Evolutionary conservation across 2,113 vertebrate species (phyloP).

Genomic region (Oreochromis aureus): DNA sequence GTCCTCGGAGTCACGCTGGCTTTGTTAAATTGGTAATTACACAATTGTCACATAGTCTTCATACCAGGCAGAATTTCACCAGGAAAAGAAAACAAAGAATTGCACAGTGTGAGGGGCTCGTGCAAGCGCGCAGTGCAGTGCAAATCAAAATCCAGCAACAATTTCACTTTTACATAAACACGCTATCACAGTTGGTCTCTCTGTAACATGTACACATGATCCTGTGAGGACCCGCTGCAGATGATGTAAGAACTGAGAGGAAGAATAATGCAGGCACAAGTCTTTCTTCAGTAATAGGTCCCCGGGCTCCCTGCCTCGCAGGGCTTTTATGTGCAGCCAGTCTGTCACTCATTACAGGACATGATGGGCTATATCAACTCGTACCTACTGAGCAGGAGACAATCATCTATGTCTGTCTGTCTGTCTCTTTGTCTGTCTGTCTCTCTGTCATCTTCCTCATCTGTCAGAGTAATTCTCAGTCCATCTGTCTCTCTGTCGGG

Average conservation of each 20-base stretch:
- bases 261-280: conserved; percentile 2
- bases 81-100: background rate
- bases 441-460: background rate
- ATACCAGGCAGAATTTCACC: background rate
- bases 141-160: background rate
- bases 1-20: background rate
- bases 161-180: background rate
- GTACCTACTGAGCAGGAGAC: background rate
- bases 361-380: conserved; percentile 27
- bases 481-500: background rate
- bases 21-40: conserved; percentile 20
- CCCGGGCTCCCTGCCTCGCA: background rate
- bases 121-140: background rate
- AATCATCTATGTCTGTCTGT: background rate
- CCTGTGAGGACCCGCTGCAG: background rate
- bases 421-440: background rate
- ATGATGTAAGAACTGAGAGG: background rate
- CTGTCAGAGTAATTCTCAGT: background rate
- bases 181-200: background rate
- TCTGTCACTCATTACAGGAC: conserved; percentile 48
- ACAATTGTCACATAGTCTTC: background rate
- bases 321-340: conserved; percentile 34
- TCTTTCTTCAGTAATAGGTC: conserved; percentile 33
- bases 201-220: background rate
- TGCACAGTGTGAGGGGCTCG: background rate